Evolutionary conservation across 2,797 vertebrate species (phyloP).

Genomic region (Danio tinwini): DNA sequence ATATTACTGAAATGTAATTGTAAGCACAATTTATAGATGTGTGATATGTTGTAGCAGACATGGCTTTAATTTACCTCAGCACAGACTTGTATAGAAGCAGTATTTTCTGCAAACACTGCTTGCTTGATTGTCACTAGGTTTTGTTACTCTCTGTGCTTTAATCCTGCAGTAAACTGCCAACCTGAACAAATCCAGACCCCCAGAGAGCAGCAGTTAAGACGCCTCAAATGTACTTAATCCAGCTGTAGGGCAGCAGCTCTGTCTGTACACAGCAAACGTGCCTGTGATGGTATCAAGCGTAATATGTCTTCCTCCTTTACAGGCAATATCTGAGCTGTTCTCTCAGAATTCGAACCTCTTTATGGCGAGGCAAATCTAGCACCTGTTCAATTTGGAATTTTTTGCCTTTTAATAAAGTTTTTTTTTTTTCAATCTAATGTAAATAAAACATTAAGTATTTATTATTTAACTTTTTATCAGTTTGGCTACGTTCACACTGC

Average conservation of each 20-base stretch:
- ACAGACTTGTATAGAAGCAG: not conserved
- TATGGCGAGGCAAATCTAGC: not conserved
- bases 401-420: no score
- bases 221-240: conserved; percentile 9
- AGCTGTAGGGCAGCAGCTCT: not conserved
- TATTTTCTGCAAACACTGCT: not conserved
- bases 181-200: conserved; percentile 27
- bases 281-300: conserved; percentile 12
- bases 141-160: conserved; percentile 12
- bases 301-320: conserved; percentile 9
- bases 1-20: no score
- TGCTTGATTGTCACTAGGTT: conserved; percentile 7
- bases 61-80: not conserved
- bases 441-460: no score
- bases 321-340: conserved; percentile 17
- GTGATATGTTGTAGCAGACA: not conserved
- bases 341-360: conserved; percentile 25
- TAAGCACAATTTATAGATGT: not conserved
- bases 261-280: conserved; percentile 11
- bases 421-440: no score
- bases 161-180: conserved; percentile 15
- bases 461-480: no score
- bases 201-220: not conserved
- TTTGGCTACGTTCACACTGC: no score
- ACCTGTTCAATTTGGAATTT: no score